Conservation (phyloP, 2,888 invertebrate genomes). For the Unio delphinus region DNA sequence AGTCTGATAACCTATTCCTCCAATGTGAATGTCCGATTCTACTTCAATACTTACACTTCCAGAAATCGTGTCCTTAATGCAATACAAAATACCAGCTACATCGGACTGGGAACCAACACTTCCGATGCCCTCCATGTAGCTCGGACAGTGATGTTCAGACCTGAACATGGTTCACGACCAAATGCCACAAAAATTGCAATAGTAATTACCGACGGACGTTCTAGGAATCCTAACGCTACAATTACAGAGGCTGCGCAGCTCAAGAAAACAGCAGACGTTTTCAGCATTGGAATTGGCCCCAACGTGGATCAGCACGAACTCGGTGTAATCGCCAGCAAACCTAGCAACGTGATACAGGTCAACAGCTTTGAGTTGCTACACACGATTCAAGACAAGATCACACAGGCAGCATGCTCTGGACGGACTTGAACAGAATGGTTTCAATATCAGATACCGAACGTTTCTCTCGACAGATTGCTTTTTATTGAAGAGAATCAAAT, state of each 20-base stretch:
- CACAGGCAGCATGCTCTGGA: constrained; percentile 27
- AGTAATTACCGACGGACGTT: constrained; percentile 49
- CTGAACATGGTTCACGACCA: constrained; percentile 24
- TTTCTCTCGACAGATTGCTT: no score
- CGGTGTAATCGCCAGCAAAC: constrained; percentile 27
- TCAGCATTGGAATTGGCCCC: constrained; percentile 38
- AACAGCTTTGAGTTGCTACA: constrained; percentile 32
- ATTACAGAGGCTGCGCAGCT: constrained; percentile 23
- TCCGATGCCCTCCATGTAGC: constrained; percentile 34
- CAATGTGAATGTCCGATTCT: constrained; percentile 34
- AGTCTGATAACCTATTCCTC: constrained; percentile 35
- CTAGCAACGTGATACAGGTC: constrained; percentile 20
- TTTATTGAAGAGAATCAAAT: no score
- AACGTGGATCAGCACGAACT: constrained; percentile 29
- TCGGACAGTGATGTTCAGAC: constrained; percentile 22
- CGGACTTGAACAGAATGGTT: no score
- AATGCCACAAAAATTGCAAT: constrained; percentile 44
- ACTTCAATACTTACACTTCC: constrained; percentile 32
- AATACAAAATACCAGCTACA: constrained; percentile 33
- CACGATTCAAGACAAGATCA: constrained; percentile 27
- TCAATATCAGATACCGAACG: no score
- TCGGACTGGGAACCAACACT: constrained; percentile 45
- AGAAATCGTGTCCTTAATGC: constrained; percentile 29
- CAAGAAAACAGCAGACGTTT: constrained; percentile 24
- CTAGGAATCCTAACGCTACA: constrained; percentile 28